These are phyloP conservation scores for Melanotaenia parkinsoni DNA, from an alignment of 2,797 vertebrate genomes.

Conservation along the genomic window DNA sequence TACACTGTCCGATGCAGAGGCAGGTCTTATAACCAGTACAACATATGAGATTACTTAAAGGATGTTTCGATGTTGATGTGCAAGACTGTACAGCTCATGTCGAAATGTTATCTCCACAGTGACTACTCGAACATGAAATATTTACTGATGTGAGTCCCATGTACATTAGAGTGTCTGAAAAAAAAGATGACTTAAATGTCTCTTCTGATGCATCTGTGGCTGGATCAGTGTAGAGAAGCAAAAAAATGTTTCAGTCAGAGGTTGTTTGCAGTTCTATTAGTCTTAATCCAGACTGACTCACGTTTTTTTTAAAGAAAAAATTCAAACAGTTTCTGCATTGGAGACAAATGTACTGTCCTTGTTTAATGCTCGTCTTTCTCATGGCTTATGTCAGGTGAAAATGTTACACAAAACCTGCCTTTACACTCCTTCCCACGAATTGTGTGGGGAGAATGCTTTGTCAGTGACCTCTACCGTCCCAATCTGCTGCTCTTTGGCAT, in stretches of 20 bases:
- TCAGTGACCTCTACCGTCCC: conserved; percentile 71
- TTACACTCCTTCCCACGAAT: conserved; percentile 17
- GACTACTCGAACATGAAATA: conserved; percentile 26
- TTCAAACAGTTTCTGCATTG: conserved; percentile 3
- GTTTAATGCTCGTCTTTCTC: conserved; percentile 30
- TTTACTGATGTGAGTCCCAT: not conserved
- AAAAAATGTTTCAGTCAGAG: not conserved
- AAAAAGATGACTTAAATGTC: not conserved
- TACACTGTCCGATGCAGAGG: conserved; percentile 49
- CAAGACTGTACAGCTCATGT: conserved; percentile 24
- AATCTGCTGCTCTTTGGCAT: conserved; percentile 74
- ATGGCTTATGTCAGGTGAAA: conserved; percentile 24
- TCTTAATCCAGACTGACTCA: not conserved
- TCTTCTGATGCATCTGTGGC: not conserved
- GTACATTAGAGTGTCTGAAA: not conserved
- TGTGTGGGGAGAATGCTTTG: conserved; percentile 58
- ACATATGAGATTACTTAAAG: conserved; percentile 57
- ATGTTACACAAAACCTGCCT: conserved; percentile 33
- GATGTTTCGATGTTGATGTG: conserved; percentile 34
- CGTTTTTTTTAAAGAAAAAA: not conserved
- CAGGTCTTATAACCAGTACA: conserved; percentile 52
- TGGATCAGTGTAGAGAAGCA: not conserved
- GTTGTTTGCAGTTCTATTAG: not conserved
- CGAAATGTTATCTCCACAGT: conserved; percentile 21
- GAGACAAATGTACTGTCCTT: not conserved